These are phyloP conservation scores for Spisula solida DNA, from an alignment of 2,888 invertebrate genomes.

Conservation along the genomic window DNA sequence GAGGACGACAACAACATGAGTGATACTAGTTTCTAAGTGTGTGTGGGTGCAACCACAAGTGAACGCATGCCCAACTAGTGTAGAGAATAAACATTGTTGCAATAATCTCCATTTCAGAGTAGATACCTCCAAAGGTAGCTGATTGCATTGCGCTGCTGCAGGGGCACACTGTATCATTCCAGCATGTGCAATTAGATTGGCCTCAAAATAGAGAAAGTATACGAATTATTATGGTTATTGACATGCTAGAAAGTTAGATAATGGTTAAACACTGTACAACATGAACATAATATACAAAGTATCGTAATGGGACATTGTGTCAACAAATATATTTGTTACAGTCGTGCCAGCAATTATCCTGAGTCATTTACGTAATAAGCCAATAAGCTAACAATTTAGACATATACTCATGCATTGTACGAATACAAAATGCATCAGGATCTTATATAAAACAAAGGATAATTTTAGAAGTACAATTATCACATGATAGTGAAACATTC, in stretches of 20 bases:
- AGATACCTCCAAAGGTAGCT: conserved; percentile 41
- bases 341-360: no score
- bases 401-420: no score
- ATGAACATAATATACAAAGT: no score
- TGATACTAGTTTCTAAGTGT: neutral
- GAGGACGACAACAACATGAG: neutral
- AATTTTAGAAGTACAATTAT: no score
- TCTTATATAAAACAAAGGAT: no score
- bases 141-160: conserved; percentile 44
- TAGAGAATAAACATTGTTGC: neutral
- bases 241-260: neutral
- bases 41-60: neutral
- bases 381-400: no score
- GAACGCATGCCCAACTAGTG: conserved; percentile 3
- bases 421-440: no score
- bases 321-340: no score
- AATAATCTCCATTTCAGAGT: neutral
- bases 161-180: conserved; percentile 46
- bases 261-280: neutral
- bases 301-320: no score
- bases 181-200: conserved; percentile 49
- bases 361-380: no score
- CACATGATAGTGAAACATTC: no score
- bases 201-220: conserved; percentile 45
- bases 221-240: neutral